phyloP scores from a whole-genome alignment of 2,113 vertebrate species.

The Oenanthe melanoleuca region DNA sequence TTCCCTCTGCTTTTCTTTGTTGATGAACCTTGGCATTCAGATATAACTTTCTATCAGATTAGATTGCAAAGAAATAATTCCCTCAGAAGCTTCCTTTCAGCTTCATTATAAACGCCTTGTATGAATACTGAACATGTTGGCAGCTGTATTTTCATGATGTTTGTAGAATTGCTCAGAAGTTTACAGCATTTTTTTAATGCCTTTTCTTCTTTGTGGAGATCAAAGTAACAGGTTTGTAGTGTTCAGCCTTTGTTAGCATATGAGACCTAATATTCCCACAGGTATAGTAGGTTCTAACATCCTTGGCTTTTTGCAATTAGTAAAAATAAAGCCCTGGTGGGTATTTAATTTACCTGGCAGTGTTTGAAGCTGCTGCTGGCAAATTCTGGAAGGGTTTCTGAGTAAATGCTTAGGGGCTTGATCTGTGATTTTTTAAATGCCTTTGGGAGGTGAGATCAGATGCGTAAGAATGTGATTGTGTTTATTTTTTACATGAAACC shows the following conservation, averaged over 20 bases:
- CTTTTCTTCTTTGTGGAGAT: background rate
- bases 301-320: background rate
- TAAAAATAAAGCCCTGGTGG: background rate
- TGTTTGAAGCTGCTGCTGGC: background rate
- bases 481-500: slow-evolving; percentile 36
- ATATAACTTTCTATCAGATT: background rate
- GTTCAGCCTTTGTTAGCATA: background rate
- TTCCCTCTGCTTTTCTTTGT: background rate
- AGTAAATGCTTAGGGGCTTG: background rate
- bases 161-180: background rate
- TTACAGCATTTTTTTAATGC: background rate
- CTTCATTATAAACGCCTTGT: background rate
- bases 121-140: background rate
- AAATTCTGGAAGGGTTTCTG: background rate
- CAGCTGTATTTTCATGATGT: background rate
- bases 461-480: background rate
- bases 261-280: background rate
- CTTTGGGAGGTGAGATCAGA: slow-evolving; percentile 27
- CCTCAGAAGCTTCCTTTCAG: background rate
- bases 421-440: background rate
- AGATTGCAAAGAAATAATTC: background rate
- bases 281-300: background rate
- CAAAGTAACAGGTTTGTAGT: background rate
- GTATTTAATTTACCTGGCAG: background rate
- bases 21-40: background rate